phyloP scores from a whole-genome alignment of 1,140 invertebrate species.

The Polypedilum pembai region DNA sequence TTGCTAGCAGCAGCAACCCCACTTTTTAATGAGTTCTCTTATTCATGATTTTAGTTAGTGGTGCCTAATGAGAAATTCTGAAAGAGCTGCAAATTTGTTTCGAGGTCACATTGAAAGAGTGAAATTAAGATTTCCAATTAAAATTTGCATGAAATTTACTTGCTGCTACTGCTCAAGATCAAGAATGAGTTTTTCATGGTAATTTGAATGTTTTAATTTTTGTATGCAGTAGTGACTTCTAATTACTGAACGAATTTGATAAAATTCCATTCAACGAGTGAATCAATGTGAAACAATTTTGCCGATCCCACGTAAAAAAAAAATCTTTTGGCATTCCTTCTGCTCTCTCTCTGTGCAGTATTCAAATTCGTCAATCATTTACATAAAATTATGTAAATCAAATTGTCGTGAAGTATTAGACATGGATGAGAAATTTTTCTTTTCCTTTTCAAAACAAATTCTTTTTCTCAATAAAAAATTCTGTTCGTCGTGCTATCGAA shows the following conservation, averaged over 20 bases:
- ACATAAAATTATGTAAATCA: constrained; percentile 19
- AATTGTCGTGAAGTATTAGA: constrained; percentile 18
- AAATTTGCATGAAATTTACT: constrained; percentile 14
- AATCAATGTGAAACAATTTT: too few relatives aligned
- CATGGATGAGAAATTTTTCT: background rate
- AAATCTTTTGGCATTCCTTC: background rate
- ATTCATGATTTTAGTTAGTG: too few relatives aligned
- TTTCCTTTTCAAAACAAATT: too few relatives aligned
- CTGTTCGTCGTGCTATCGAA: background rate
- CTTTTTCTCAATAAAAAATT: background rate
- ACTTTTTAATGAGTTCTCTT: too few relatives aligned
- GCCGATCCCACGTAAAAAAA: background rate
- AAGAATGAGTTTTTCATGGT: background rate
- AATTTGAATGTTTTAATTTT: constrained; percentile 17
- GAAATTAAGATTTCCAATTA: constrained; percentile 10
- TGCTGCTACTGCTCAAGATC: background rate
- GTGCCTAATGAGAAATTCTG: too few relatives aligned
- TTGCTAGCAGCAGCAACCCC: too few relatives aligned
- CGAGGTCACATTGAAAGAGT: background rate
- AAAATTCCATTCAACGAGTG: too few relatives aligned
- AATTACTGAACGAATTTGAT: constrained; percentile 1
- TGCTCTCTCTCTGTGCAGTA: background rate
- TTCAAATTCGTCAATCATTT: constrained; percentile 10
- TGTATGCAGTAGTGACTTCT: background rate
- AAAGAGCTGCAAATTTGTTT: background rate